Evolutionary conservation across 2,113 vertebrate species (phyloP).

Genomic region (Colistium nudipinnis): DNA sequence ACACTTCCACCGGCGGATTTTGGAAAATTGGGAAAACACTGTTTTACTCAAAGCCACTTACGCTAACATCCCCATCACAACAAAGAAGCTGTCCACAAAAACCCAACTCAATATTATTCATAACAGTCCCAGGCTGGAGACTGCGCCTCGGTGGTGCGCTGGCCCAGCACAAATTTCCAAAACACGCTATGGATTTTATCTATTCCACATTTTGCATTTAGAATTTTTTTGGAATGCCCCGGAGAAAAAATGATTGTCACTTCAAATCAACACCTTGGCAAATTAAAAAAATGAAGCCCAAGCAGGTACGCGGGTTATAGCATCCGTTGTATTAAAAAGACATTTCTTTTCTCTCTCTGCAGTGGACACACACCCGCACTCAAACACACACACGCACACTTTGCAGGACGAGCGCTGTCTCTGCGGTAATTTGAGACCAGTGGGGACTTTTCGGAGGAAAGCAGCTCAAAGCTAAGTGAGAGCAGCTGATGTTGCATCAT

Average conservation of each 20-base stretch:
- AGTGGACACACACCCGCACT: conserved; percentile 18
- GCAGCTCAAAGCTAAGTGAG: conserved; percentile 88
- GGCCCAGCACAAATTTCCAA: conserved; percentile 62
- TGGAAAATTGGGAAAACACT: conserved; percentile 58
- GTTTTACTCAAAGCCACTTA: conserved; percentile 50
- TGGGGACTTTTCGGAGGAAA: conserved; percentile 88
- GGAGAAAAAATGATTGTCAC: conserved; percentile 8
- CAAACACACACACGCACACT: conserved; percentile 37
- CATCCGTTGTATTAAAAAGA: conserved; percentile 34
- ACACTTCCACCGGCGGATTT: conserved; percentile 52
- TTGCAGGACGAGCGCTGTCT: conserved; percentile 60
- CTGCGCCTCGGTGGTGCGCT: conserved; percentile 29
- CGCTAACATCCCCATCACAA: conserved; percentile 65
- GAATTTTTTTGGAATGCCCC: conserved; percentile 22
- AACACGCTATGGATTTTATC: conserved; percentile 66
- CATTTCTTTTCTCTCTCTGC: conserved; percentile 10
- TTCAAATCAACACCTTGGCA: conserved; percentile 31
- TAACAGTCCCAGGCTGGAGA: conserved; percentile 65
- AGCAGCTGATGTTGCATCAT: conserved; percentile 92
- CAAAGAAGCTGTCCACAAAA: conserved; percentile 52
- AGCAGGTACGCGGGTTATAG: conserved; percentile 7
- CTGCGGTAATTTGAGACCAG: conserved; percentile 87
- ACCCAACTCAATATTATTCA: conserved; percentile 56
- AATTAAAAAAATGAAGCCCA: conserved; percentile 15
- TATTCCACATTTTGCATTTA: conserved; percentile 53